Evolutionary conservation across 2,113 vertebrate species (phyloP).

Genomic region (Carassius auratus): DNA sequence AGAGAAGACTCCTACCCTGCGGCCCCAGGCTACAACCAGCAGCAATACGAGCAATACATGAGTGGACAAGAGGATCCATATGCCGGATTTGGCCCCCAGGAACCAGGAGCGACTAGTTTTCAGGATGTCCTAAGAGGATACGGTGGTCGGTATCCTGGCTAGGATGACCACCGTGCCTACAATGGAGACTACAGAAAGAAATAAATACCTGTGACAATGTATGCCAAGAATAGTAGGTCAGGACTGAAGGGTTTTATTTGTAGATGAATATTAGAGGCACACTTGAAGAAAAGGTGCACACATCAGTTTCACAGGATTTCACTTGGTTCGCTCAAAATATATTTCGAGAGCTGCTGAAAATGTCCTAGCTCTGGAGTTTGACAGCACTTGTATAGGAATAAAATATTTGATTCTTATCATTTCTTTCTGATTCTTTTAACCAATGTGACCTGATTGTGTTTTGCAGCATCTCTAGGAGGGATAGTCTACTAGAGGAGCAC

Average conservation of each 20-base stretch:
- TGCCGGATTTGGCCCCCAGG: slow-evolving; percentile 62
- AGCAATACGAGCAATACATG: slow-evolving; percentile 73
- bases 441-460: background rate
- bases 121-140: slow-evolving; percentile 76
- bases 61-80: slow-evolving; percentile 78
- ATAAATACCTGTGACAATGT: slow-evolving; percentile 42
- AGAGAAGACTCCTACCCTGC: slow-evolving; percentile 61
- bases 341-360: slow-evolving; percentile 15
- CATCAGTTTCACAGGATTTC: background rate
- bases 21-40: slow-evolving; percentile 64
- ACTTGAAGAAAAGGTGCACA: slow-evolving; percentile 37
- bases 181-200: slow-evolving; percentile 76
- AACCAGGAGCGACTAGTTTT: slow-evolving; percentile 68
- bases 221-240: background rate
- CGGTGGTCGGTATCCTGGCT: slow-evolving; percentile 68
- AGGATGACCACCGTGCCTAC: slow-evolving; percentile 73
- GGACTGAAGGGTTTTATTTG: background rate
- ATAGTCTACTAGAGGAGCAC: background rate
- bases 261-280: background rate
- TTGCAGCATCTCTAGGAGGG: background rate
- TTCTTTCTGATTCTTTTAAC: background rate
- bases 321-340: slow-evolving; percentile 1
- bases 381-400: slow-evolving; percentile 41
- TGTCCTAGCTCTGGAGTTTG: background rate
- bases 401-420: background rate